Evolutionary conservation across 1,140 invertebrate genomes (phyloP).

Genomic region (Drosophila mojavensis): DNA sequence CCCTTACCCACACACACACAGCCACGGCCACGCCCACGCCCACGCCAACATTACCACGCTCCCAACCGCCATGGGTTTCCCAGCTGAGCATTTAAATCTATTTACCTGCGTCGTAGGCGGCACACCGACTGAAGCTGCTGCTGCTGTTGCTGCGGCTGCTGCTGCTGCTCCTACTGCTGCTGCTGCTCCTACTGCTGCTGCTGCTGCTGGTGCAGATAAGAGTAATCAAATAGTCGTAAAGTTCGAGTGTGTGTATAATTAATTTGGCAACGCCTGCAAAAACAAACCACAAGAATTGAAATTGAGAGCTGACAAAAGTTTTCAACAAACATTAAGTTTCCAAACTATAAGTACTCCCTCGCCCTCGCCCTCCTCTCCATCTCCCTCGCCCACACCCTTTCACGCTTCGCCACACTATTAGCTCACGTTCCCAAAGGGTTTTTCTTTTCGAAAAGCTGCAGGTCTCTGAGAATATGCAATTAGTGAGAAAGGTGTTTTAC

Average conservation of each 20-base stretch:
- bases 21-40: background rate
- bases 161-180: background rate
- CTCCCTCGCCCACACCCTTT: too few species aligned
- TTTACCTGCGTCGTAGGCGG: constrained; percentile 47
- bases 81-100: constrained; percentile 66
- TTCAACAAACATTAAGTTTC: constrained; percentile 39
- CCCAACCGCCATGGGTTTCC: constrained; percentile 16
- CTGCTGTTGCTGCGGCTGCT: background rate
- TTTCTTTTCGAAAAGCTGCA: background rate
- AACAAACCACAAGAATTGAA: constrained; percentile 50
- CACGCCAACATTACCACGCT: background rate
- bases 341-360: constrained; percentile 23
- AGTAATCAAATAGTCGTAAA: constrained; percentile 58
- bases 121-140: too few species aligned
- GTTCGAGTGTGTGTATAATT: constrained; percentile 52
- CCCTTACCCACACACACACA: background rate
- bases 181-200: constrained; percentile 1
- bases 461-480: background rate
- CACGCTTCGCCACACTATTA: background rate
- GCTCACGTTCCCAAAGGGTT: constrained; percentile 18
- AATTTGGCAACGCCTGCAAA: constrained; percentile 48
- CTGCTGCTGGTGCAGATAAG: constrained; percentile 22
- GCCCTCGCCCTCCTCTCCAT: too few species aligned
- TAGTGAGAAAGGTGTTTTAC: background rate
- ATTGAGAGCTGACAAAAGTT: constrained; percentile 46